Percentiles rank a stretch among this genome's conserved stretches.
Conservation (phyloP, 2,797 vertebrate genomes). For the Zenarchopterus dispar region DNA sequence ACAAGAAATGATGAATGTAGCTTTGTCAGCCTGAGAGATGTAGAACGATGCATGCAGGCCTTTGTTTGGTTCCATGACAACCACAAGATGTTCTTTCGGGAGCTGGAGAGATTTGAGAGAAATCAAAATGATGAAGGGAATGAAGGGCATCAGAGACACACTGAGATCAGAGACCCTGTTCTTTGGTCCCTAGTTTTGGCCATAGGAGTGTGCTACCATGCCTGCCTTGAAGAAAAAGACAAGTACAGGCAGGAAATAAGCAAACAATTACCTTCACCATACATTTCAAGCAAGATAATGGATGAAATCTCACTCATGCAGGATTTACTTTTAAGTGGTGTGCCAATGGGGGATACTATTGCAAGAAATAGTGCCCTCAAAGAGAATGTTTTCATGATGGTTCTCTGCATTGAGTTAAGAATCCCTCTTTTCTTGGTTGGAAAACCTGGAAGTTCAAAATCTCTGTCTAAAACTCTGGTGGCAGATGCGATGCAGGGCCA, state of each 20-base stretch:
- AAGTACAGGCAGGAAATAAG: slow-evolving; percentile 83
- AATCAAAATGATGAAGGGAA: slow-evolving; percentile 23
- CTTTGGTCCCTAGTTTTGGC: slow-evolving; percentile 92
- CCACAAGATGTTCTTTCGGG: slow-evolving; percentile 75
- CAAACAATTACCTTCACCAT: slow-evolving; percentile 73
- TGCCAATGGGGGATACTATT: slow-evolving; percentile 87
- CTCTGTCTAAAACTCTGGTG: slow-evolving; percentile 95
- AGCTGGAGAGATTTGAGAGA: slow-evolving; percentile 70
- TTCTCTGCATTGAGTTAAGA: slow-evolving; percentile 93
- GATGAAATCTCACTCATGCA: slow-evolving; percentile 89
- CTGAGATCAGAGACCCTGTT: slow-evolving; percentile 63
- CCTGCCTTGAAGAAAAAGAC: slow-evolving; percentile 88
- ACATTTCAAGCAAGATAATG: slow-evolving; percentile 72
- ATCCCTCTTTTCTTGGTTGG: slow-evolving; percentile 97
- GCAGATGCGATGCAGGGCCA: slow-evolving; percentile 96
- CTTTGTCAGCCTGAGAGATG: slow-evolving; percentile 95
- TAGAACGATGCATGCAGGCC: slow-evolving; percentile 92
- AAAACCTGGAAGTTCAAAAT: slow-evolving; percentile 98
- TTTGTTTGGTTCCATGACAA: slow-evolving; percentile 90
- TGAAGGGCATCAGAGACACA: slow-evolving; percentile 17
- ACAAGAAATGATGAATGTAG: slow-evolving; percentile 87
- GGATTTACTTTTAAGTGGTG: slow-evolving; percentile 88
- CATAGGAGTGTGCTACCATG: slow-evolving; percentile 92
- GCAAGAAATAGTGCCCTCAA: slow-evolving; percentile 93
- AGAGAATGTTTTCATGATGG: slow-evolving; percentile 99